Base-by-base conservation (phyloP, 2,797 vertebrate genomes). In the Cyclura pinguis region DNA sequence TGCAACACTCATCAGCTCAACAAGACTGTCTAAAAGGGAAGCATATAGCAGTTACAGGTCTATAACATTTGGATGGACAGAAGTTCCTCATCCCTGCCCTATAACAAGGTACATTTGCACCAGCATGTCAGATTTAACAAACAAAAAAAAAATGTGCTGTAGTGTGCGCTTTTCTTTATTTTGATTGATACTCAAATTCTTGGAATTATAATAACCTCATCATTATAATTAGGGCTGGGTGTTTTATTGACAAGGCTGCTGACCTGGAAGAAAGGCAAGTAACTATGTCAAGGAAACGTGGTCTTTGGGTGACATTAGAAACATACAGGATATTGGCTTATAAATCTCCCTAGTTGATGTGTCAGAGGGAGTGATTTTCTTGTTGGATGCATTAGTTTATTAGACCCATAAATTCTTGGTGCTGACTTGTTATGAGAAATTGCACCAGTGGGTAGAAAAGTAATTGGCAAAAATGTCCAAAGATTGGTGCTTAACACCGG, bases 341-440 rank as follows among this genome's bases (percentile, higher is more conserved):
- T 93, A 93, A 94, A 93, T 94, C 93, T 92, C 59, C 81, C 84
- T 88, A 89, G 92, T 91, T 92, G 86, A 84, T 93, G 88, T 92
- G 92, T 92, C 90, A 92, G 85, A 78, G 88, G 87, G 88, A 87
- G 83, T 77, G 86, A 80, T 84, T 88, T 83, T 81, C 85, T 82
- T 87, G 85, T 91, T 76, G 13, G 47, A 8, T 38, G 78, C 88
- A 82, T 85, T 91, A 77, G 55, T 89, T 93, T 94, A 92, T 92
- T 87, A 86, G 80, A 64, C 80, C 89, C 52, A 88, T 91, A 93
- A 92, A 92, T 91, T 88, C 88, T 91, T 86, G 78, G 80, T 84
- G 80, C 64, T 84, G 85, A 84, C 64, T 62, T 64, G 35, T 81
- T 90, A 90, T 87, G 92, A 55, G 22, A 84, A 82, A 84, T 84